These are phyloP conservation scores for Poecilia wingei DNA, from an alignment of 2,797 vertebrate genomes.

Conservation along the genomic window DNA sequence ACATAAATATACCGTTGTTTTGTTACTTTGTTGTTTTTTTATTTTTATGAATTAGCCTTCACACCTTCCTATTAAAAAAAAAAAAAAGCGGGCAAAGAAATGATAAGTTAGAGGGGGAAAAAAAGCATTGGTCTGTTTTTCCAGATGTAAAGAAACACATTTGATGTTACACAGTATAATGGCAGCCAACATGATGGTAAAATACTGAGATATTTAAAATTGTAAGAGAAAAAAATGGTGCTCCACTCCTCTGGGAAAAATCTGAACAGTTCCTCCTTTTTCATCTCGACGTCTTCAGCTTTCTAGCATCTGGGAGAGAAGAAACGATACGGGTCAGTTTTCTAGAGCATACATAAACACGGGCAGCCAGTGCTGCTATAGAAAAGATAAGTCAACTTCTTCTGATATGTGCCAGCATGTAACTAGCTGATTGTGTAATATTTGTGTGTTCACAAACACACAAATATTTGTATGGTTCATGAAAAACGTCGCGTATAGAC, in stretches of 20 bases:
- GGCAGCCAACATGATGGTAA: constrained; percentile 89
- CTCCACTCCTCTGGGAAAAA: constrained; percentile 71
- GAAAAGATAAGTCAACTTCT: too few relatives aligned
- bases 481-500: background rate
- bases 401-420: too few relatives aligned
- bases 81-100: constrained; percentile 72
- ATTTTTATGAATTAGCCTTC: constrained; percentile 70
- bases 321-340: constrained; percentile 21
- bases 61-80: constrained; percentile 39
- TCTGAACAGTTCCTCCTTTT: constrained; percentile 62
- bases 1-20: constrained; percentile 81
- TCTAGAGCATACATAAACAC: background rate
- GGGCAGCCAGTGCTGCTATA: too few relatives aligned
- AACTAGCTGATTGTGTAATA: too few relatives aligned
- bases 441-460: too few relatives aligned
- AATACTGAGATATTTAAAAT: constrained; percentile 90
- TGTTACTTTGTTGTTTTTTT: constrained; percentile 52
- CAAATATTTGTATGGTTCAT: background rate
- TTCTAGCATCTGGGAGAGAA: constrained; percentile 88
- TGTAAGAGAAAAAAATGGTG: constrained; percentile 82
- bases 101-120: constrained; percentile 75
- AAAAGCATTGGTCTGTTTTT: constrained; percentile 82
- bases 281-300: constrained; percentile 88
- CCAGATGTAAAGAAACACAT: constrained; percentile 86
- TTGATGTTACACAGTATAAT: constrained; percentile 74